Percentiles rank a stretch among this genome's conserved stretches.
Conservation (phyloP, 1,140 invertebrate species). For the Ladona fulva region DNA sequence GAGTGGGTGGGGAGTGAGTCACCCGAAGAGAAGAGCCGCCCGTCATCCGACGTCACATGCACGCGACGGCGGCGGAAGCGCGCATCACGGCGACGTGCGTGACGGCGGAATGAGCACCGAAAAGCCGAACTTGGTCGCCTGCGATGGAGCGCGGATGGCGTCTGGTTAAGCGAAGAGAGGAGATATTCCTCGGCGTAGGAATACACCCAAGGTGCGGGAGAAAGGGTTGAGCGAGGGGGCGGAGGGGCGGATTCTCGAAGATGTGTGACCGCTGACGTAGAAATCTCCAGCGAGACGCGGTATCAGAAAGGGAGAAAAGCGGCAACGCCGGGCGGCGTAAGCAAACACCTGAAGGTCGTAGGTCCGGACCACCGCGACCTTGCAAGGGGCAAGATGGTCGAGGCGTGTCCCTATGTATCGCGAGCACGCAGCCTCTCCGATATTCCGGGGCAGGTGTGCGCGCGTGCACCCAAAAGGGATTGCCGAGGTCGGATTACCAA, state of each 20-base stretch:
- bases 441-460: neutral
- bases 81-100: neutral
- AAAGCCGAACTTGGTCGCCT: neutral
- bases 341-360: neutral
- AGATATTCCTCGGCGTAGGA: neutral
- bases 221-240: neutral
- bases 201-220: neutral
- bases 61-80: neutral
- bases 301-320: neutral
- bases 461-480: neutral
- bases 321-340: neutral
- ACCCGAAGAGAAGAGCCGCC: neutral
- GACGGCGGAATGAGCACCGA: neutral
- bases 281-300: no score
- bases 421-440: neutral
- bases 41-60: neutral
- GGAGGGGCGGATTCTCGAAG: neutral
- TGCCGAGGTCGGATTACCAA: neutral
- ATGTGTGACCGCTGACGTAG: neutral
- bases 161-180: neutral
- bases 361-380: neutral
- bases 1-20: neutral
- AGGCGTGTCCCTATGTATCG: no score
- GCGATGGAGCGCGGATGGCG: neutral
- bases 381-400: neutral